These are phyloP conservation scores for Arothron firmamentum DNA, from an alignment of 2,113 vertebrate genomes.

Conservation along the genomic window DNA sequence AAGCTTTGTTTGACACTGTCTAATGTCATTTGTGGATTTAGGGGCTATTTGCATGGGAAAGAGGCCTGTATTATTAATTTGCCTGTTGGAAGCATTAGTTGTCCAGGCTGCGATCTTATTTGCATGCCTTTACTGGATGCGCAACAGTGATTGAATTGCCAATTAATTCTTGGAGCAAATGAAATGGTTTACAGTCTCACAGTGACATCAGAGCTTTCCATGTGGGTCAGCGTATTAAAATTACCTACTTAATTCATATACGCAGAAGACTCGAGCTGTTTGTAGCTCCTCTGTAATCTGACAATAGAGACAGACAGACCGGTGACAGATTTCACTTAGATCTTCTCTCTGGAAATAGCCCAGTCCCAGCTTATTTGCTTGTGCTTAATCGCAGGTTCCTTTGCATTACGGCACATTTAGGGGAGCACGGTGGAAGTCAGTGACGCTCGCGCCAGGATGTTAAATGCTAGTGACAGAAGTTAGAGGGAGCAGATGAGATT, in stretches of 20 bases:
- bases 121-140: slow-evolving; percentile 65
- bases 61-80: slow-evolving; percentile 65
- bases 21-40: slow-evolving; percentile 67
- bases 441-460: slow-evolving; percentile 74
- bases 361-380: slow-evolving; percentile 39
- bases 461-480: slow-evolving; percentile 91
- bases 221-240: slow-evolving; percentile 28
- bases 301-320: slow-evolving; percentile 1
- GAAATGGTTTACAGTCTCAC: slow-evolving; percentile 35
- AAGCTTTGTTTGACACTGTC: slow-evolving; percentile 66
- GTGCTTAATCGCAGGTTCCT: slow-evolving; percentile 58
- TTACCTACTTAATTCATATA: slow-evolving; percentile 15
- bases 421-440: slow-evolving; percentile 66
- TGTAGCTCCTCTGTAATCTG: slow-evolving; percentile 42
- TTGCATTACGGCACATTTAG: slow-evolving; percentile 73
- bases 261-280: slow-evolving; percentile 36
- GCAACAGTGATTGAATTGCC: slow-evolving; percentile 49
- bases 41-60: slow-evolving; percentile 67
- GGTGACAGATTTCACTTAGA: slow-evolving; percentile 19
- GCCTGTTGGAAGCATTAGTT: slow-evolving; percentile 63
- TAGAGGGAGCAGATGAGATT: slow-evolving; percentile 89
- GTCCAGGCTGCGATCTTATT: slow-evolving; percentile 60
- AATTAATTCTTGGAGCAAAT: slow-evolving; percentile 51
- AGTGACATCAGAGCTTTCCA: slow-evolving; percentile 12
- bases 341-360: slow-evolving; percentile 11